Conservation (phyloP, 2,888 invertebrate species). For the Trichopria drosophilae region DNA sequence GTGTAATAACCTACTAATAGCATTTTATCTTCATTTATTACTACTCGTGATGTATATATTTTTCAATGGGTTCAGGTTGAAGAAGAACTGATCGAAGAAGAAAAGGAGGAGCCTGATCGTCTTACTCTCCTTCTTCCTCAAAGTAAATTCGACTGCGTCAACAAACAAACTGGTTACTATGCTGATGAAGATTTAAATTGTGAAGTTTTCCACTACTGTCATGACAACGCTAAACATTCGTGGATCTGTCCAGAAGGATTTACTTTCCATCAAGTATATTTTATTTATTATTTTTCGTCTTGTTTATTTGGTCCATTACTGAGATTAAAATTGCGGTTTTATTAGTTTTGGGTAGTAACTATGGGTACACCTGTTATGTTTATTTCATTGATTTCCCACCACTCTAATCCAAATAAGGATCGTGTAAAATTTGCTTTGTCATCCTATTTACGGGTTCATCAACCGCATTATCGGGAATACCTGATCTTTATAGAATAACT, state of each 20-base stretch:
- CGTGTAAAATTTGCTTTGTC: too few species aligned
- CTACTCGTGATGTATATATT: too few species aligned
- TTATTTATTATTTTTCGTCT: too few species aligned
- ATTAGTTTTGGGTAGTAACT: too few species aligned
- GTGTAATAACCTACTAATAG: neutral
- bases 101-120: conserved; percentile 84
- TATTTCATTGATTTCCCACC: too few species aligned
- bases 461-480: neutral
- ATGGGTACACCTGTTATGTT: too few species aligned
- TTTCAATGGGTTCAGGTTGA: conserved; percentile 27
- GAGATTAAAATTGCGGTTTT: too few species aligned
- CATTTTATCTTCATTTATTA: conserved; percentile 9
- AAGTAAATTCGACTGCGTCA: conserved; percentile 80
- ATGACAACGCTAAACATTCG: conserved; percentile 85
- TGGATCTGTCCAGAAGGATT: conserved; percentile 94
- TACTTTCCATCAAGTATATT: conserved; percentile 83
- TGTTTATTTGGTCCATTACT: too few species aligned
- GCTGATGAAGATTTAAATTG: conserved; percentile 87
- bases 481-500: too few species aligned
- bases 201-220: conserved; percentile 93
- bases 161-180: conserved; percentile 85
- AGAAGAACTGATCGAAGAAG: conserved; percentile 68
- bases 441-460: too few species aligned
- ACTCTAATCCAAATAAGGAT: conserved; percentile 19
- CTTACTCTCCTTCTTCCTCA: conserved; percentile 76